Base-by-base conservation (phyloP, 2,113 vertebrate species). In the Benitochromis conjunctus region DNA sequence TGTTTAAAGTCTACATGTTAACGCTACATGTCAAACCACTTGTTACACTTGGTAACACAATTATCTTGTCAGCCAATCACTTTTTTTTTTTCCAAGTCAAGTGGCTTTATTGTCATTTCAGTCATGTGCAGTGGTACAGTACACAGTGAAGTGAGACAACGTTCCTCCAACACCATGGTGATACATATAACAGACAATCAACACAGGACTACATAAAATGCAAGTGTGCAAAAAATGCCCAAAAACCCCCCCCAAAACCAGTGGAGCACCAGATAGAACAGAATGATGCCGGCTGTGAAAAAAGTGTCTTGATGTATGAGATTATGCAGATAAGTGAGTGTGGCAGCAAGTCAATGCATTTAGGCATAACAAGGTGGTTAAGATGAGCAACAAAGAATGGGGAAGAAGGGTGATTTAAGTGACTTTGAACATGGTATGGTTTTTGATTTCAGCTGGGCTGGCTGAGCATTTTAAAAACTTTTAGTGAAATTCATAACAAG, bases 391-490 rank as follows among this genome's bases (percentile, higher is more conserved):
- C 43, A 48, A 19, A 74, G 9, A 31, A 74, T 51, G 24, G 24
- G 43, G 43, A 19, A 51, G 16, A 74, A 1, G 46, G 18, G 43
- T 31, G 43, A 51, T 31, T 74, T 11, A 31, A 19, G 43, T 51
- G 69, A 74, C 43, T 48, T 29, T 51, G 69, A 48, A 51, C 43
- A 6, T 51, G 16, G 43, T 48, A 2, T 19, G 69, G 16, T 51
- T 74, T 48, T 24, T 12, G 69, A 48, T 74, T 19, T 48, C 16
- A 51, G 16, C 26, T 7, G 69, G 24, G 24, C 43, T 74, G 24
- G 69, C 69, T 51, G 69, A 31, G 69, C 51, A 74, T 19, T 11
- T 48, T 48, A 29, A 11, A 74, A 48, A 43, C 51, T 48, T 74
- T 48, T 74, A 2, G 29, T 74, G 14, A 24, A 48, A 74, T 48